Evolutionary conservation across 2,797 vertebrate species (phyloP).

Genomic region (Pyrocephalus nanus): DNA sequence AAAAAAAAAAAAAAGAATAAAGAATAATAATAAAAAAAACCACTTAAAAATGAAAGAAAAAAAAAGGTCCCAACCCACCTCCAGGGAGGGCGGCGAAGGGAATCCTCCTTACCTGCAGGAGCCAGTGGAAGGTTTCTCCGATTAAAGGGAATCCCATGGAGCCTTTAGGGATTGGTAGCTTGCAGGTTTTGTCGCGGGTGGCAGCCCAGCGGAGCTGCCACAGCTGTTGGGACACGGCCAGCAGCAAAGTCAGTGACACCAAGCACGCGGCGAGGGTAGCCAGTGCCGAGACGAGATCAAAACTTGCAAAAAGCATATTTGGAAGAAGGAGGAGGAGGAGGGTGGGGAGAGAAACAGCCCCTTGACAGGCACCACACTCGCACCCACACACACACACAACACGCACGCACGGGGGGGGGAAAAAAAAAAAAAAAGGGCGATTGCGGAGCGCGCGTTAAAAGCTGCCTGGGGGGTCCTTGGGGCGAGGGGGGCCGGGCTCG

Average conservation of each 20-base stretch:
- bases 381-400: conserved; percentile 3
- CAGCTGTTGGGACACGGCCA: conserved; percentile 94
- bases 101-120: conserved; percentile 88
- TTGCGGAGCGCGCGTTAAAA: neutral
- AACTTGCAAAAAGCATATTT: conserved; percentile 90
- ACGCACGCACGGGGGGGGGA: neutral
- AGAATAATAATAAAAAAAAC: too few species aligned
- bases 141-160: conserved; percentile 98
- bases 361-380: conserved; percentile 36
- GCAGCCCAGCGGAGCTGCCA: conserved; percentile 96
- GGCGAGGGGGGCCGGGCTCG: conserved; percentile 19
- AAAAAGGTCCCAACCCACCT: neutral
- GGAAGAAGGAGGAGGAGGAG: conserved; percentile 40
- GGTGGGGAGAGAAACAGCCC: conserved; percentile 42
- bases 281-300: conserved; percentile 93
- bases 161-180: conserved; percentile 93
- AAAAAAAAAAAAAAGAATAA: too few species aligned
- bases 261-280: conserved; percentile 93
- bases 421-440: neutral
- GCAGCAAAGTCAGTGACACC: conserved; percentile 91
- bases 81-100: neutral
- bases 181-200: conserved; percentile 94
- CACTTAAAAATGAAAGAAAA: too few species aligned
- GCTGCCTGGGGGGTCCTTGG: conserved; percentile 12
- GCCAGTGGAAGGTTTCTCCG: conserved; percentile 98